Evolutionary conservation across 2,113 vertebrate genomes (phyloP).

Genomic region (Illadopsis cleaveri): DNA sequence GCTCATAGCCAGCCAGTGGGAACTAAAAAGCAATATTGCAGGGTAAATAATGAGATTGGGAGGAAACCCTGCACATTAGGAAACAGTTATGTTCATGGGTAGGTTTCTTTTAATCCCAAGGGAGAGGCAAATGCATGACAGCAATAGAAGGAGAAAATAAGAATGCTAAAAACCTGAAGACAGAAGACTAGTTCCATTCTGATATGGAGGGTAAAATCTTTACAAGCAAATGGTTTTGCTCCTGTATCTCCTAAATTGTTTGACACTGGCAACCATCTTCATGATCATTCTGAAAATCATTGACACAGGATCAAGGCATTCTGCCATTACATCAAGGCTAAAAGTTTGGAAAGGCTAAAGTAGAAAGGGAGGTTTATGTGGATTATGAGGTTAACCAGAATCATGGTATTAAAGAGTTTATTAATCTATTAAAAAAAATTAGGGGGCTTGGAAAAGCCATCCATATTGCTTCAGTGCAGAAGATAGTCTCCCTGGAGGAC

Average conservation of each 20-base stretch:
- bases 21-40: neutral
- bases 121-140: neutral
- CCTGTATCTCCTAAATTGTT: neutral
- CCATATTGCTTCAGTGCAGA: neutral
- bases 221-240: neutral
- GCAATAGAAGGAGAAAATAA: neutral
- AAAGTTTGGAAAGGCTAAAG: neutral
- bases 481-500: neutral
- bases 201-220: neutral
- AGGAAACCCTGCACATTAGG: neutral
- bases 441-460: neutral
- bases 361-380: neutral
- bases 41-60: neutral
- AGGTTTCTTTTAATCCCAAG: neutral
- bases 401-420: neutral
- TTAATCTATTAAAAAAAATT: neutral
- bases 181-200: neutral
- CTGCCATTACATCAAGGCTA: neutral
- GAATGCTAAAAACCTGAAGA: neutral
- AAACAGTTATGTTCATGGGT: neutral
- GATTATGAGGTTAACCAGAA: slow-evolving; percentile 4
- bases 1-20: neutral
- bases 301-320: neutral
- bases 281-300: neutral
- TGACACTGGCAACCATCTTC: neutral